phyloP scores from a whole-genome alignment of 2,797 vertebrate genomes.

The Tolypeutes matacus region DNA sequence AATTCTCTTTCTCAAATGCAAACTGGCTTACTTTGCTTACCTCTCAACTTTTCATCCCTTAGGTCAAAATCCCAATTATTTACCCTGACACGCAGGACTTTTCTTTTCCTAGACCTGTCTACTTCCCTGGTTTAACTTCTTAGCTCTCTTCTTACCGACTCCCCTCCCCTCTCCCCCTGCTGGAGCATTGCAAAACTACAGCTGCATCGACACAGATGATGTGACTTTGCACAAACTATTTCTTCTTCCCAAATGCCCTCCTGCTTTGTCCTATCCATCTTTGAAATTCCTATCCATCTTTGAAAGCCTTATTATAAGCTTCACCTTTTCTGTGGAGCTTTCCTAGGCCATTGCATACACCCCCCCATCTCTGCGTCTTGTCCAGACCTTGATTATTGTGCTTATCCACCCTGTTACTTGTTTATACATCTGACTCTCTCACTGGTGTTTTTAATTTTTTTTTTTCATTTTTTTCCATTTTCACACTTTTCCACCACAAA shows the following conservation, averaged over 20 bases:
- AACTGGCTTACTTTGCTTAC: neutral
- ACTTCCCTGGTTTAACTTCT: neutral
- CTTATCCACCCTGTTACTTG: neutral
- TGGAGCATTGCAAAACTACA: neutral
- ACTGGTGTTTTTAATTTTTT: neutral
- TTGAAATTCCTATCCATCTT: neutral
- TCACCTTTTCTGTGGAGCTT: neutral
- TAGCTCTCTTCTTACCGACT: neutral
- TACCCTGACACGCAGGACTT: no score
- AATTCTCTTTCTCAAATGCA: neutral
- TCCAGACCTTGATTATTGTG: no score
- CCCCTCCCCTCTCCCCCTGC: no score
- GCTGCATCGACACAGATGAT: neutral
- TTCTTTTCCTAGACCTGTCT: neutral
- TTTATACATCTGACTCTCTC: neutral
- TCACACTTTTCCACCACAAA: neutral
- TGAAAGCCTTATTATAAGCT: neutral
- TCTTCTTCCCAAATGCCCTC: neutral
- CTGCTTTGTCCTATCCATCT: neutral
- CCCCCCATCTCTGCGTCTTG: neutral
- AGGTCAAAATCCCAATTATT: neutral
- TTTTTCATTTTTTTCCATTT: neutral
- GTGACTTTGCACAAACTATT: neutral
- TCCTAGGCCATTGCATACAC: no score
- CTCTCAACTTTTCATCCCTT: neutral